phyloP scores from a whole-genome alignment of 2,888 invertebrate genomes.

The Sthenelais limicola region DNA sequence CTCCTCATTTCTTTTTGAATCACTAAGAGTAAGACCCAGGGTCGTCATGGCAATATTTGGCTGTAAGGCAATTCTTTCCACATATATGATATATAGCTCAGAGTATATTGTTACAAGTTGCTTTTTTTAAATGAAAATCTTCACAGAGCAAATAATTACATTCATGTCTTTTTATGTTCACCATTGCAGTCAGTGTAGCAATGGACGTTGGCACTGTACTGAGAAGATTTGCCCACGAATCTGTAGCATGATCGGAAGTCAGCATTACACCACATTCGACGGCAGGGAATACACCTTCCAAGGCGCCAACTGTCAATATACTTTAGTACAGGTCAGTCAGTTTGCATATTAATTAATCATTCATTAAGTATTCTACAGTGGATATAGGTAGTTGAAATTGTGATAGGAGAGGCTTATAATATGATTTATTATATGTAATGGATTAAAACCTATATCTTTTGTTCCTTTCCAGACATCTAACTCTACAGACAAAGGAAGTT shows the following conservation, averaged over 20 bases:
- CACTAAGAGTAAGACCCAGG: too few species aligned
- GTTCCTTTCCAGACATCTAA: slow-evolving; percentile 18
- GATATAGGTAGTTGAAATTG: neutral
- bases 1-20: too few species aligned
- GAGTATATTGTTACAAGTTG: too few species aligned
- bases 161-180: too few species aligned
- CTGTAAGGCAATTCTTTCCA: too few species aligned
- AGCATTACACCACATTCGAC: slow-evolving; percentile 64
- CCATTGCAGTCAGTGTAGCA: slow-evolving; percentile 59
- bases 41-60: too few species aligned
- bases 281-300: slow-evolving; percentile 58
- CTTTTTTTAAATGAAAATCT: too few species aligned
- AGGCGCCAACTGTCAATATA: slow-evolving; percentile 48
- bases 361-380: neutral
- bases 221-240: slow-evolving; percentile 58
- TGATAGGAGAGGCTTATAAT: neutral
- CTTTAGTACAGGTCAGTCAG: slow-evolving; percentile 47
- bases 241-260: slow-evolving; percentile 59
- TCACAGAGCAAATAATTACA: too few species aligned
- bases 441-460: neutral
- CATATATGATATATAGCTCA: too few species aligned
- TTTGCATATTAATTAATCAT: too few species aligned
- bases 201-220: slow-evolving; percentile 63
- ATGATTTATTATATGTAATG: neutral
- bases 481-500: slow-evolving; percentile 43